Base-by-base conservation (phyloP, 2,113 vertebrate genomes). In the Nerophis lumbriciformis region DNA sequence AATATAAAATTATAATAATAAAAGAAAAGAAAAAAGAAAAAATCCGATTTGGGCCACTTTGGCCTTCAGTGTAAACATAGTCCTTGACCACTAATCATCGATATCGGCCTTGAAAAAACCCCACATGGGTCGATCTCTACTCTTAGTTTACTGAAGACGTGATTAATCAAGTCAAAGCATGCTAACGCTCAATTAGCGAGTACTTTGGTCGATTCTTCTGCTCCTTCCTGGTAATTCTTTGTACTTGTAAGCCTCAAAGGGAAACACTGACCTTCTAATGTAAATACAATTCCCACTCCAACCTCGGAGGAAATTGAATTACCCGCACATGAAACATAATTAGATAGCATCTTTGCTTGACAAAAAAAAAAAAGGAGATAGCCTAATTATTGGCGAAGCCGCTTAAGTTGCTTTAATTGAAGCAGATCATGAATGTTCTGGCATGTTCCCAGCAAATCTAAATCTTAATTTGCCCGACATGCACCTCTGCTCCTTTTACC, bases 391-490 rank as follows among this genome's bases (percentile, higher is more conserved):
- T 89, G 80, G 79, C 61, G 84, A 87, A 87, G 82, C 84, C 80
- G 87, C 87, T 28, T 28, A 28, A 28, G 28, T 28, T 28, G 28
- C 28, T 28, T 28, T 28, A 28, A 28, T 28, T 28, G 85, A 88
- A 88, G 83, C 80, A 79, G 82, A 87, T 86, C 66, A 81, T 73
- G 83, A 85, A 77, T 89, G 86, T 88, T 78, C 69, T 83, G 87
- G 85, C 85, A 84, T 88, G 85, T 86, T 90, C 79, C 80, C 88
- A 88, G 83, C 87, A 88, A 90, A 90, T 90, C 87, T 90, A 89
- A 88, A 89, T 89, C 85, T 88, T 90, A 90, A 91, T 91, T 90
- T 28, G 28, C 3, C 28, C 28, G 28, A 28, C 28, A 28, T 28
- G 28, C 28, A 28, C 28, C 28, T 28, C 28, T 28, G 28, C 28